These are phyloP conservation scores for Caenorhabditis afra DNA, from an alignment of 2,888 invertebrate species.

Conservation along the genomic window DNA sequence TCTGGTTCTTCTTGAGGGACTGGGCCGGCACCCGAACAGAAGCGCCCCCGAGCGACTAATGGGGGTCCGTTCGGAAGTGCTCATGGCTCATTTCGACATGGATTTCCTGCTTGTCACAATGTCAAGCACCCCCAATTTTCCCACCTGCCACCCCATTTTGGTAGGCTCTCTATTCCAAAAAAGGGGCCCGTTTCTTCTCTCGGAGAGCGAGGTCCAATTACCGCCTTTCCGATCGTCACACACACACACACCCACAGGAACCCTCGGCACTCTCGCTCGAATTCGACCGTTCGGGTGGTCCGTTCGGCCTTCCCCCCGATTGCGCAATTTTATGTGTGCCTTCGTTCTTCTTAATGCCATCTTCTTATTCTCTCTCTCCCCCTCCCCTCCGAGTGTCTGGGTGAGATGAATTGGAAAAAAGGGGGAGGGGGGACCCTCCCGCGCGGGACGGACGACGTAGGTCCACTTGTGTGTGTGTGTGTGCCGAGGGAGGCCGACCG, in stretches of 20 bases:
- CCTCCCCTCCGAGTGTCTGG: slow-evolving; percentile 2
- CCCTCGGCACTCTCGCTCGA: not conserved
- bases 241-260: too few relatives aligned
- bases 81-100: slow-evolving; percentile 27
- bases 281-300: slow-evolving; percentile 25
- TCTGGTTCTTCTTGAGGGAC: too few relatives aligned
- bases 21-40: too few relatives aligned
- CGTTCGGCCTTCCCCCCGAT: slow-evolving; percentile 18
- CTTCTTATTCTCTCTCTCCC: not conserved
- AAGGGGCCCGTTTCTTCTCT: not conserved
- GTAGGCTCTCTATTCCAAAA: not conserved
- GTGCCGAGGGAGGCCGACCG: not conserved
- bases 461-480: not conserved
- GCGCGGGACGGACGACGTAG: slow-evolving; percentile 25
- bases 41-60: not conserved
- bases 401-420: not conserved
- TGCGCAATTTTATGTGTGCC: slow-evolving; percentile 41
- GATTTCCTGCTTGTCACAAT: slow-evolving; percentile 43
- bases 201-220: slow-evolving; percentile 40
- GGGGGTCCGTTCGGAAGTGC: slow-evolving; percentile 2
- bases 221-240: not conserved
- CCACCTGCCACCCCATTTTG: slow-evolving; percentile 35
- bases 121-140: slow-evolving; percentile 35
- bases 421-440: slow-evolving; percentile 19
- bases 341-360: slow-evolving; percentile 1